Evolutionary conservation across 2,888 invertebrate species (phyloP).

Genomic region (Xanthia icteritia): DNA sequence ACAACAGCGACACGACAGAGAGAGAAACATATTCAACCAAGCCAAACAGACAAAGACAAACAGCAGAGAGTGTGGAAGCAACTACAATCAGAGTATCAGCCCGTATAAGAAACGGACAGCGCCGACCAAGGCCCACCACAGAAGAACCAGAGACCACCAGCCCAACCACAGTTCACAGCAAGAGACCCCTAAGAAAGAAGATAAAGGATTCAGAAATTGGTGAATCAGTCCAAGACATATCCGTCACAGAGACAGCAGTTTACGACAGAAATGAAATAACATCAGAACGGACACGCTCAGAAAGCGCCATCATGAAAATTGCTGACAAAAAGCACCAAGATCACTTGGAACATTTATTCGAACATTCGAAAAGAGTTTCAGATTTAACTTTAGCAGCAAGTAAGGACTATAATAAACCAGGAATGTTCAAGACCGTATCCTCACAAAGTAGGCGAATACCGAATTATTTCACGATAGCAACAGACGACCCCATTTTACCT

Average conservation of each 20-base stretch:
- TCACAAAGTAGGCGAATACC: slow-evolving; percentile 91
- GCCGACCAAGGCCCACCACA: slow-evolving; percentile 80
- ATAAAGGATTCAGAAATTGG: slow-evolving; percentile 83
- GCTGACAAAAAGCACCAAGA: slow-evolving; percentile 77
- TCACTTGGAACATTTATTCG: slow-evolving; percentile 84
- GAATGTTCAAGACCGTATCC: slow-evolving; percentile 92
- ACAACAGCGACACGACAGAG: slow-evolving; percentile 79
- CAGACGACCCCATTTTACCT: slow-evolving; percentile 94
- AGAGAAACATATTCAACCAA: slow-evolving; percentile 79
- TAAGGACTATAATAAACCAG: slow-evolving; percentile 93
- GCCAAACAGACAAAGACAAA: slow-evolving; percentile 81
- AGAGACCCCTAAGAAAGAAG: slow-evolving; percentile 83
- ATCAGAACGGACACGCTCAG: slow-evolving; percentile 87
- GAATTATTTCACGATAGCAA: slow-evolving; percentile 93
- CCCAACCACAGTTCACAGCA: slow-evolving; percentile 77
- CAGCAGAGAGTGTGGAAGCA: slow-evolving; percentile 78
- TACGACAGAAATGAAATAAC: slow-evolving; percentile 82
- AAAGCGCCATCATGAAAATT: slow-evolving; percentile 82
- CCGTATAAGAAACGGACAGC: slow-evolving; percentile 82
- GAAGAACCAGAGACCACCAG: slow-evolving; percentile 81
- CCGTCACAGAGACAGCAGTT: slow-evolving; percentile 80
- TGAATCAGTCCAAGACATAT: slow-evolving; percentile 84
- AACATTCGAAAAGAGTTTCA: slow-evolving; percentile 92
- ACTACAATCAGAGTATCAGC: slow-evolving; percentile 85
- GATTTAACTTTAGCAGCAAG: slow-evolving; percentile 94